Base-by-base conservation (phyloP, 2,113 vertebrate species). In the Salvelinus fontinalis region DNA sequence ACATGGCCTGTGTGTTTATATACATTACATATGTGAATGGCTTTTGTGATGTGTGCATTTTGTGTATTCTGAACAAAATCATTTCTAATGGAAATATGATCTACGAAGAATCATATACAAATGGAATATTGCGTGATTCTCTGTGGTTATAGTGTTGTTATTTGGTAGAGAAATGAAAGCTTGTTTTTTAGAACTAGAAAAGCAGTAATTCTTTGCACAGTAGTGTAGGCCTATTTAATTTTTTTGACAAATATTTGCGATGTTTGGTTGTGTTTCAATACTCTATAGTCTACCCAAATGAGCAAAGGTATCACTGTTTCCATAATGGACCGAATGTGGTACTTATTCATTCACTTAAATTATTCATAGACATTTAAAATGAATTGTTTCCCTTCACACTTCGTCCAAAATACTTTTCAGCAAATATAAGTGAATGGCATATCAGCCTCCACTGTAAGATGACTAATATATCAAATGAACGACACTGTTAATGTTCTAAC, bases 291-390 rank as follows among this genome's bases (percentile, higher is more conserved):
- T 79, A 81, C 81, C 78, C 80, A 83, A 81, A 84, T 79, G 80
- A 84, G 79, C 79, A 78, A 82, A 73, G 84, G 93, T 92, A 92
- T 93, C 93, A 90, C 92, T 83, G 84, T 88, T 83, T 81, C 84
- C 80, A 77, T 77, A 75, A 79, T 74, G 79, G 85, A 87, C 85
- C 83, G 87, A 87, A 78, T 54, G 62, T 72, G 49, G 27, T 22
- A 34, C 2, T 70, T 48, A 62, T 62, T 62, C 12, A 22, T 69
- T 26, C 31, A 39, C 49, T 13, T 66, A 24, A 66, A 8, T n/a
- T 64, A 39, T 68, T n/a, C 16, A 68, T 68, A 29, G 18, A n/a
- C 20, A 34, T 68, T 68, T n/a, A 68, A n/a, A 34, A n/a, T 69
- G 31, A 69, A 31, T 54, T 54, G 51, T 54, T 67, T 29, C 14